Evolutionary conservation across 2,113 vertebrate genomes (phyloP), one percentile per base, ranked within the genome.

Genomic region (Probosciger aterrimus): DNA sequence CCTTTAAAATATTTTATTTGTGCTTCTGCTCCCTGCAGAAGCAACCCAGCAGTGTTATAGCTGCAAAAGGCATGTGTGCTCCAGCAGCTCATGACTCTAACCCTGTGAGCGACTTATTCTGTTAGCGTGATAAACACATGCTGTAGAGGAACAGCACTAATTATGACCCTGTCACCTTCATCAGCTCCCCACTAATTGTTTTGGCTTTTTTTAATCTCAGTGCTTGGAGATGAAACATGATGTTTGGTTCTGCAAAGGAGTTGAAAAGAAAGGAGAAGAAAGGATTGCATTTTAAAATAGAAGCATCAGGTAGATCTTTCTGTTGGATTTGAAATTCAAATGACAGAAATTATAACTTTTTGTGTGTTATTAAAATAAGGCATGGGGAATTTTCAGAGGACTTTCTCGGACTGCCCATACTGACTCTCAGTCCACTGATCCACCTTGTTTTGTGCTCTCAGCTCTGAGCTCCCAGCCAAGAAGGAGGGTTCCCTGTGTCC

Each of bases 81-180:
- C 41, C 92, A 80, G 92, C 94, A 95, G 93, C 92, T 96, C 90
- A 71, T 92, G 90, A 91, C 75, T 95, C 93, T 11, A n/a, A 65
- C 95, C 86, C 94, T 95, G 95, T 78, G 94, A 97, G 96, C 82
- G 90, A 95, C 96, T 97, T 94, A n/a, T 78, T 94, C 91, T 95
- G 90, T 71, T 80, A 84, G 91, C 94, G 94, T 93, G 95, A 93
- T 90, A 86, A 94, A 87, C 94, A 82, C 60, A 96, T 95, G 95
- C 92, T 95, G 93, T 67, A 94, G 97, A 95, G 92, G 96, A 97
- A 93, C 97, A 82, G 97, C 95, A 96, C 92, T 98, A 98, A 98
- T 97, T 98, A 97, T 92, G 98, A 96, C 97, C 97, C 97, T 98
- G 98, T 98, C 97, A 97, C 97, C 97, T 96, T 95, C 89, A 12